Base-by-base conservation (phyloP, 30 jellyfish, hydroid and myxozoan genomes). In the Hydractinia symbiolongicarpus region DNA sequence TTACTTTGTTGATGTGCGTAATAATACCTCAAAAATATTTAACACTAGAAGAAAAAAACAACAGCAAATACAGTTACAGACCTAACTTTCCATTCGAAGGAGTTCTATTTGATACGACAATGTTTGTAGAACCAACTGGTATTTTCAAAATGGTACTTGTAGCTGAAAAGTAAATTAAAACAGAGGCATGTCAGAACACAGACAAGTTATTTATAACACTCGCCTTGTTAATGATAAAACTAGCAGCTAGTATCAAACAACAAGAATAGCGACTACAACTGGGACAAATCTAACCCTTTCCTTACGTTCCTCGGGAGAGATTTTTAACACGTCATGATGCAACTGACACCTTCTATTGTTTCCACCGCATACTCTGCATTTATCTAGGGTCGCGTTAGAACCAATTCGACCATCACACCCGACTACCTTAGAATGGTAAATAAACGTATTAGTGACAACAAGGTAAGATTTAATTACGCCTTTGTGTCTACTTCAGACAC, bases 281-380 rank as follows among this genome's bases (percentile, higher is more conserved):
- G 44, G 2, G 44, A 30, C 44, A 30, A 30, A 30, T 30, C 44
- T 30, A 2, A 30, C 44, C 44, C 44, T 30, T 30, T 30, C 44
- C 44, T 44, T 64, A 64, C 74, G 52, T 64, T 64, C 40, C 7
- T 6, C 5, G 0, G 74, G 74, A 64, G 7, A 6, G 9, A 64
- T 51, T 64, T 64, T 64, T 51, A 64, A 64, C 4, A 64, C 9
- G 40, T 51, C 74, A n/a, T 64, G 9, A 13, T 64, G 40, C 40
- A 64, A 4, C 8, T 51, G 74, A 13, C 74, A 64, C 17, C 52
- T 6, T 5, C 52, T n/a, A 9, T 51, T 51, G 40, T 64, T 64
- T 7, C 74, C 74, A 64, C 74, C 74, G 40, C 74, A 64, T n/a
- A 64, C 74, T 13, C 74, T 6, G 74, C 74, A 64, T n/a, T 51